phyloP scores from a whole-genome alignment of 2,113 vertebrate genomes.

The Rhinogobius similis region DNA sequence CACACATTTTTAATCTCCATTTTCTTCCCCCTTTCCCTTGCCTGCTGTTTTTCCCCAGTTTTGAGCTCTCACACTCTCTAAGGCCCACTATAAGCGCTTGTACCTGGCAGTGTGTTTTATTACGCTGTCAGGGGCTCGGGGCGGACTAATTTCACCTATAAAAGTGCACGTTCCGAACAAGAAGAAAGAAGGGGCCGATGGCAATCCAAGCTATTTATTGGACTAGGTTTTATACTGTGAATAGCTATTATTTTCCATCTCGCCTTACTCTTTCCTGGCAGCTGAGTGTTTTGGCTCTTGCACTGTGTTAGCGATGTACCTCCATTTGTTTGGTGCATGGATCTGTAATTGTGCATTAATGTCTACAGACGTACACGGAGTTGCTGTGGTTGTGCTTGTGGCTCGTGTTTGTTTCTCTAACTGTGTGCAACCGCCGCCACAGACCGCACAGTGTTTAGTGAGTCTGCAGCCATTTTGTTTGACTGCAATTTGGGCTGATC shows the following conservation, averaged over 20 bases:
- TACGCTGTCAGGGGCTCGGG: constrained; percentile 65
- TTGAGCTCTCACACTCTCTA: constrained; percentile 38
- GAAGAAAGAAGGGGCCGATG: constrained; percentile 56
- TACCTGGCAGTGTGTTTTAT: constrained; percentile 74
- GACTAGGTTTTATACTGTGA: constrained; percentile 61
- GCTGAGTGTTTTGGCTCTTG: constrained; percentile 35
- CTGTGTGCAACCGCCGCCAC: constrained; percentile 56
- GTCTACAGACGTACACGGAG: constrained; percentile 30
- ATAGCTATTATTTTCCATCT: constrained; percentile 70
- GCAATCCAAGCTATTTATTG: constrained; percentile 65
- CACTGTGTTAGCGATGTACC: constrained; percentile 25
- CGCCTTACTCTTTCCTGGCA: constrained; percentile 59
- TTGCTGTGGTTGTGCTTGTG: constrained; percentile 38
- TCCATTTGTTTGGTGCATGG: constrained; percentile 17
- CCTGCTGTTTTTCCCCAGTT: constrained; percentile 37
- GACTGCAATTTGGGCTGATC: constrained; percentile 57
- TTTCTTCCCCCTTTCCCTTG: constrained; percentile 20
- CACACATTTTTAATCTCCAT: constrained; percentile 7
- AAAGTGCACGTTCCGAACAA: constrained; percentile 63
- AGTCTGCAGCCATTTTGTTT: constrained; percentile 55
- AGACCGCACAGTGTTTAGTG: constrained; percentile 57
- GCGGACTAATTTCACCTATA: constrained; percentile 68
- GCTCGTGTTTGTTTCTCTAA: constrained; percentile 66
- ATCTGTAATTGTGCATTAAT: constrained; percentile 20
- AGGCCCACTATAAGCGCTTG: constrained; percentile 56